Conservation (phyloP, 1,140 invertebrate genomes). For the Orius laevigatus region DNA sequence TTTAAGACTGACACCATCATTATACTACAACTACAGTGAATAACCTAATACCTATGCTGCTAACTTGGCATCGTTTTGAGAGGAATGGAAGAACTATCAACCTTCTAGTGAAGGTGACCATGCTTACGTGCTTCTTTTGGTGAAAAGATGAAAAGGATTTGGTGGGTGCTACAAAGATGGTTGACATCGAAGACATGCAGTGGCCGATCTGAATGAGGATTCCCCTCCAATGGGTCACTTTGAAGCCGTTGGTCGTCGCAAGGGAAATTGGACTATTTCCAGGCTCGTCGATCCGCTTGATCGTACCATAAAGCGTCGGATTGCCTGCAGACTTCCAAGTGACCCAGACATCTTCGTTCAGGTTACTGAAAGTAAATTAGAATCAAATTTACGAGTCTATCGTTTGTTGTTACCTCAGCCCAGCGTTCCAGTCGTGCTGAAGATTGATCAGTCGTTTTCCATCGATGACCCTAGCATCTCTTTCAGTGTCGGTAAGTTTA, state of each 20-base stretch:
- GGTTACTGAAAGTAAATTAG: too few relatives aligned
- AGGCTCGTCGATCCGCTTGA: too few relatives aligned
- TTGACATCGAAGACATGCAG: slow-evolving; percentile 4
- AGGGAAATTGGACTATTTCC: background rate
- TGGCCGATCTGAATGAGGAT: slow-evolving; percentile 17
- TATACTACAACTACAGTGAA: background rate
- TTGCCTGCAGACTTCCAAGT: too few relatives aligned
- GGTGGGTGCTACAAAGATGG: slow-evolving; percentile 19
- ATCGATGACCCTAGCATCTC: too few relatives aligned
- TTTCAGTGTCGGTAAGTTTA: too few relatives aligned
- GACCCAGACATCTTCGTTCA: too few relatives aligned
- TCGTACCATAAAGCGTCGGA: too few relatives aligned
- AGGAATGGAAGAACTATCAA: background rate
- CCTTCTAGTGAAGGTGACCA: background rate
- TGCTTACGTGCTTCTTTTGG: slow-evolving; percentile 17
- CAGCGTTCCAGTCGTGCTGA: too few relatives aligned
- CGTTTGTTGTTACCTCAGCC: too few relatives aligned
- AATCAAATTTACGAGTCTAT: too few relatives aligned
- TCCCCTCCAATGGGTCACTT: slow-evolving; percentile 14
- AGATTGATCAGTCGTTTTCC: too few relatives aligned
- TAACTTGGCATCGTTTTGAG: background rate
- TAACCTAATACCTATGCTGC: background rate
- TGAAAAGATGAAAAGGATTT: slow-evolving; percentile 17
- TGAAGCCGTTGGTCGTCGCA: slow-evolving; percentile 18
- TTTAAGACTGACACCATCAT: background rate